Evolutionary conservation across 1,140 invertebrate genomes (phyloP).

Genomic region (Drosophila lini): DNA sequence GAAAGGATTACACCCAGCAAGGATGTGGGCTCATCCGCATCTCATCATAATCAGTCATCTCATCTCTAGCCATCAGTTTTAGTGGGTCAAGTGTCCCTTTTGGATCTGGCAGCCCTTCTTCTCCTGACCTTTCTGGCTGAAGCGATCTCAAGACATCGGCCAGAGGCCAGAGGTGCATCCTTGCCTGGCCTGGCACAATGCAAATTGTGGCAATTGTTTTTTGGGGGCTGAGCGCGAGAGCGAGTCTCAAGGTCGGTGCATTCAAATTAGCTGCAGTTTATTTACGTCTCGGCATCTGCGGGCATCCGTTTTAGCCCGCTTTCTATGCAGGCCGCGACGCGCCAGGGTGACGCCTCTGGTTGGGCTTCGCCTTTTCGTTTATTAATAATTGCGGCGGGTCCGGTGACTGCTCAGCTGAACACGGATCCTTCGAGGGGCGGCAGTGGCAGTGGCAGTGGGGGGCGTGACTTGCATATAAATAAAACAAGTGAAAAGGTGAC

Average conservation of each 20-base stretch:
- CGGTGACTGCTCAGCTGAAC: constrained; percentile 29
- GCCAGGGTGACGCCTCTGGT: constrained; percentile 23
- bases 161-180: constrained; percentile 23
- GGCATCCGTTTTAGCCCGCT: constrained; percentile 22
- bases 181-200: constrained; percentile 14
- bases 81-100: constrained; percentile 50
- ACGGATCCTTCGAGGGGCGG: background rate
- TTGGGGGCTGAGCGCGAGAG: background rate
- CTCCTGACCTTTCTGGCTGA: constrained; percentile 13
- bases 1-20: constrained; percentile 50
- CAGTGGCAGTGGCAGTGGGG: background rate
- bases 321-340: constrained; percentile 26
- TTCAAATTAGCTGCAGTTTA: constrained; percentile 53
- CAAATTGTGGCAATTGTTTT: constrained; percentile 47
- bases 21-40: constrained; percentile 22
- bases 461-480: constrained; percentile 43
- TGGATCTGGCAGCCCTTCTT: background rate
- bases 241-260: constrained; percentile 29
- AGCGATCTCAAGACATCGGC: constrained; percentile 29
- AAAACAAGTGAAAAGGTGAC: constrained; percentile 22
- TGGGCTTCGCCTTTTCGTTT: constrained; percentile 20
- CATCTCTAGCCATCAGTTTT: constrained; percentile 19
- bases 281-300: constrained; percentile 38
- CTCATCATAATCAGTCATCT: constrained; percentile 35
- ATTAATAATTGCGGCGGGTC: constrained; percentile 34